Evolutionary conservation across 2,797 vertebrate species (phyloP).

Genomic region (Allobates femoralis): DNA sequence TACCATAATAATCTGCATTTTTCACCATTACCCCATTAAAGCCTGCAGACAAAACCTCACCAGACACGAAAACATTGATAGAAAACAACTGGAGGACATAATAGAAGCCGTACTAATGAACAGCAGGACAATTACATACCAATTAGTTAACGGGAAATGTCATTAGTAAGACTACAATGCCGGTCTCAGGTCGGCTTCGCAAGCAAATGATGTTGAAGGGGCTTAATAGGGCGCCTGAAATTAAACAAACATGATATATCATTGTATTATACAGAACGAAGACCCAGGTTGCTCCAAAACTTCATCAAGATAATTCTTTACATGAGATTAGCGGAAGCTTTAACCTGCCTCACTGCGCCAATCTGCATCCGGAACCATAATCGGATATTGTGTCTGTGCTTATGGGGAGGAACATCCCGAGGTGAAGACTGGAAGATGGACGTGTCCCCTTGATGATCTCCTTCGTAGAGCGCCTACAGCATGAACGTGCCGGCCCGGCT

Average conservation of each 20-base stretch:
- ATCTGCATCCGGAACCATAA: not conserved
- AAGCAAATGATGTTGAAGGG: conserved; percentile 60
- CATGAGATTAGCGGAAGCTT: not conserved
- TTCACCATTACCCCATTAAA: conserved; percentile 50
- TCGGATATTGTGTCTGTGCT: not conserved
- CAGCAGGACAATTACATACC: conserved; percentile 63
- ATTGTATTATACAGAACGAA: conserved; percentile 18
- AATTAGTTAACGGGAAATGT: conserved; percentile 67
- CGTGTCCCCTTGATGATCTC: not conserved
- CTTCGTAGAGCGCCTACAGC: not conserved
- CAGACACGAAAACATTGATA: conserved; percentile 30
- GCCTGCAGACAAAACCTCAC: conserved; percentile 39
- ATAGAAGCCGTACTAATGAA: conserved; percentile 63
- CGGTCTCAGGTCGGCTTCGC: conserved; percentile 59
- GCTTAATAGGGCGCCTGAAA: conserved; percentile 50
- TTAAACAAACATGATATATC: conserved; percentile 60
- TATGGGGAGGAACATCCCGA: not conserved
- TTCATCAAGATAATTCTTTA: not conserved
- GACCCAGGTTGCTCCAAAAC: not conserved
- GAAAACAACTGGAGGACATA: conserved; percentile 62
- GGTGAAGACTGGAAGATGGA: not conserved
- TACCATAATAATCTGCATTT: conserved; percentile 45
- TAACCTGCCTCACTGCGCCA: not conserved
- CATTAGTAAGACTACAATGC: conserved; percentile 60
- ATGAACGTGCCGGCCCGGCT: not conserved